These are phyloP conservation scores for Pseudobourletiella spinata DNA, from an alignment of 1,140 invertebrate genomes.

Conservation along the genomic window DNA sequence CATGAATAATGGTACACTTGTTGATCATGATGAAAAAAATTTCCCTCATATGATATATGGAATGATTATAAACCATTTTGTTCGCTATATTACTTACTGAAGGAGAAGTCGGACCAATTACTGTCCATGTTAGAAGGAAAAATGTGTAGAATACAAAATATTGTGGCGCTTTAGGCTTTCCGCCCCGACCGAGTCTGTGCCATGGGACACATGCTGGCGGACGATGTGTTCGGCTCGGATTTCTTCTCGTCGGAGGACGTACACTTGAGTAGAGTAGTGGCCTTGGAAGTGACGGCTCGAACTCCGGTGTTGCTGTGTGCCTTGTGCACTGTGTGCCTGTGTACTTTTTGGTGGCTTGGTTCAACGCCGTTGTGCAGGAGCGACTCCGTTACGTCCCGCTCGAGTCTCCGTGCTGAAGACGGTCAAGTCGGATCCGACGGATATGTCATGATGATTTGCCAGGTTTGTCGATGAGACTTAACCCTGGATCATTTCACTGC, in stretches of 20 bases:
- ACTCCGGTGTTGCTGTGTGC: conserved; percentile 94
- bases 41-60: too few relatives aligned
- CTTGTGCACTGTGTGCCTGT: conserved; percentile 95
- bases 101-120: too few relatives aligned
- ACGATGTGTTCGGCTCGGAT: conserved; percentile 68
- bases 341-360: conserved; percentile 97
- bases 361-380: conserved; percentile 98
- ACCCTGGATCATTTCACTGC: background rate
- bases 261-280: conserved; percentile 78
- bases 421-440: conserved; percentile 83
- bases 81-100: too few relatives aligned
- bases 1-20: too few relatives aligned
- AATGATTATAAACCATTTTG: too few relatives aligned
- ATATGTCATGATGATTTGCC: conserved; percentile 87
- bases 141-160: too few relatives aligned
- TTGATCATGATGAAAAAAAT: too few relatives aligned
- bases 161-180: too few relatives aligned
- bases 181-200: conserved; percentile 89
- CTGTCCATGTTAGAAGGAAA: too few relatives aligned
- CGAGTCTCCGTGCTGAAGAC: conserved; percentile 75
- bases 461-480: conserved; percentile 47
- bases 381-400: conserved; percentile 85
- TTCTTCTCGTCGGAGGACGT: conserved; percentile 89
- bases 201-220: conserved; percentile 76
- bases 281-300: conserved; percentile 79